A percentile compares a stretch with the other conserved stretches of the same genome.
Evolutionary conservation across 2,113 vertebrate species (phyloP).

Genomic region (Oncorhynchus gorbuscha): DNA sequence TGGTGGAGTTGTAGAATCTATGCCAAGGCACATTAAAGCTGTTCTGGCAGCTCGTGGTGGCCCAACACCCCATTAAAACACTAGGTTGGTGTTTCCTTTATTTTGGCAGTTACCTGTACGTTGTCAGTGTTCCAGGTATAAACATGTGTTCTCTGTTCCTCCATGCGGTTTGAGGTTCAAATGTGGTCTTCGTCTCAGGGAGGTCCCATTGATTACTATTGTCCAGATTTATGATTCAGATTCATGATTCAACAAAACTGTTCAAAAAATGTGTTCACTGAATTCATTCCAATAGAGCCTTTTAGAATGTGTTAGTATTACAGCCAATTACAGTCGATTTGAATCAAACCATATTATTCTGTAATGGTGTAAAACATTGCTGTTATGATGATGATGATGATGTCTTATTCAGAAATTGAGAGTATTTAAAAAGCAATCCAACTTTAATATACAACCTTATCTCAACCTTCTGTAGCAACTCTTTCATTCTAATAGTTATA

Average conservation of each 20-base stretch:
- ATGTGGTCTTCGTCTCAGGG: slow-evolving; percentile 67
- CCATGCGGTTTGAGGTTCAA: slow-evolving; percentile 28
- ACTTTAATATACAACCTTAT: slow-evolving; percentile 40
- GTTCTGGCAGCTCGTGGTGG: no score
- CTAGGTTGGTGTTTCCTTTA: no score
- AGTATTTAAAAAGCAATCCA: slow-evolving; percentile 42
- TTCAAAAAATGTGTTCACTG: slow-evolving; percentile 25
- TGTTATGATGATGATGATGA: slow-evolving; percentile 14
- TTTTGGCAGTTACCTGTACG: background rate
- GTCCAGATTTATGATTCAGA: background rate
- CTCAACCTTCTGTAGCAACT: slow-evolving; percentile 58
- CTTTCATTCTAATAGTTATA: slow-evolving; percentile 47
- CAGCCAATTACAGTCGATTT: background rate
- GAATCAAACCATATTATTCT: slow-evolving; percentile 1
- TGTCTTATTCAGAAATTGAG: slow-evolving; percentile 40
- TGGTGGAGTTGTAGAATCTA: no score
- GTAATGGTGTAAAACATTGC: slow-evolving; percentile 30
- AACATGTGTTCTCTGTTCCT: slow-evolving; percentile 4
- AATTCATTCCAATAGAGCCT: slow-evolving; percentile 51
- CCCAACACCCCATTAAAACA: no score
- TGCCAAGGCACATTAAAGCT: no score
- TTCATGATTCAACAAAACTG: slow-evolving; percentile 14
- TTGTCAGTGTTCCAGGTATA: slow-evolving; percentile 13
- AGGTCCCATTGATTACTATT: slow-evolving; percentile 49
- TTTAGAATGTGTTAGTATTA: slow-evolving; percentile 41